Evolutionary conservation across 2,113 vertebrate genomes (phyloP).

Genomic region (Crotalus tigris): DNA sequence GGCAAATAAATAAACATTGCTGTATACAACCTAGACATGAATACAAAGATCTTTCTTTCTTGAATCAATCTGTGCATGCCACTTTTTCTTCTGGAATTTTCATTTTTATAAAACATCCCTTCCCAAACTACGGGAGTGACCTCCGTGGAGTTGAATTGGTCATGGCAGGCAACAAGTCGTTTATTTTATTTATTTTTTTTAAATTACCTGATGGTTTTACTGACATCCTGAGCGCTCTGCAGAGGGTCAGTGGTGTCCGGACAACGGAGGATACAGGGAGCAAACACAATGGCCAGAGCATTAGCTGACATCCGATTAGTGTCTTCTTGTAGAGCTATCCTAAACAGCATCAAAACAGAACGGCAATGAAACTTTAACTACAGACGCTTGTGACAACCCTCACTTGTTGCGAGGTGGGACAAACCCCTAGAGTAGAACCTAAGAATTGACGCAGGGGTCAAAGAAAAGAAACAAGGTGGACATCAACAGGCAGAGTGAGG

Average conservation of each 20-base stretch:
- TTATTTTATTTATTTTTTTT: too few species aligned
- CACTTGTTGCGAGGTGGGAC: neutral
- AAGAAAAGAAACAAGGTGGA: neutral
- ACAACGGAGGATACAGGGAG: slow-evolving; percentile 95
- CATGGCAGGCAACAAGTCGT: neutral
- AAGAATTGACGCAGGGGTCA: too few species aligned
- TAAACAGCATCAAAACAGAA: slow-evolving; percentile 56
- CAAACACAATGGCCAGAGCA: slow-evolving; percentile 95
- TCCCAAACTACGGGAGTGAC: neutral
- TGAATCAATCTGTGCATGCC: neutral
- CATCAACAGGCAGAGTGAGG: neutral
- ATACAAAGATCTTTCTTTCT: neutral
- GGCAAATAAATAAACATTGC: too few species aligned
- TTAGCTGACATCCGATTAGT: slow-evolving; percentile 98
- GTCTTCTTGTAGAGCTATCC: slow-evolving; percentile 92
- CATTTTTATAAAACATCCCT: neutral
- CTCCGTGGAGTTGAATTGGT: neutral
- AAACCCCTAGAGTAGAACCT: neutral
- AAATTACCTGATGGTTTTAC: slow-evolving; percentile 92
- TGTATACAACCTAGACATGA: neutral
- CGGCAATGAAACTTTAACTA: slow-evolving; percentile 17
- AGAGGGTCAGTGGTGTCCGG: slow-evolving; percentile 92
- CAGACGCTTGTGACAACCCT: neutral
- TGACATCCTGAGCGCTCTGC: slow-evolving; percentile 95
- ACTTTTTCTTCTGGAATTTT: neutral